phyloP scores from a whole-genome alignment of 2,113 vertebrate genomes.

The Trochalopteron elliotii region DNA sequence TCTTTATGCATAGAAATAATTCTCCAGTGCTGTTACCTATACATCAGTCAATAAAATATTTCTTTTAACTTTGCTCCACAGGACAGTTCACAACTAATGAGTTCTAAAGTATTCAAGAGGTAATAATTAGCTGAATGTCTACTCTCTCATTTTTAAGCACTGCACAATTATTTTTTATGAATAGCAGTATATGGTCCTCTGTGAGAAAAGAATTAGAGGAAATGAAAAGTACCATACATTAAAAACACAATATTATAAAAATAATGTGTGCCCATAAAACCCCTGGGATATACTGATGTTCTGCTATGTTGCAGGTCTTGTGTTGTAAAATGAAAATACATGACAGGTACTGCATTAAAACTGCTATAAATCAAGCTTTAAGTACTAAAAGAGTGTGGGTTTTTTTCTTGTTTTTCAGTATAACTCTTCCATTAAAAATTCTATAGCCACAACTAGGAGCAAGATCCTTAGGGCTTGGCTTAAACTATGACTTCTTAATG shows the following conservation, averaged over 20 bases:
- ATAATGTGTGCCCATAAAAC: neutral
- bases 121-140: neutral
- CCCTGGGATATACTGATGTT: neutral
- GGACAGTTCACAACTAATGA: neutral
- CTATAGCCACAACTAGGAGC: rapidly evolving
- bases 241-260: neutral
- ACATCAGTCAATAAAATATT: neutral
- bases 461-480: neutral
- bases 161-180: neutral
- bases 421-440: neutral
- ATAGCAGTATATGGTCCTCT: neutral
- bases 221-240: neutral
- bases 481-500: neutral
- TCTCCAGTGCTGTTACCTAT: neutral
- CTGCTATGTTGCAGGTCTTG: neutral
- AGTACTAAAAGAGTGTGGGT: neutral
- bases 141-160: neutral
- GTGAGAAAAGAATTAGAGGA: neutral
- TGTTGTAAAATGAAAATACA: neutral
- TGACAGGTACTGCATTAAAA: neutral
- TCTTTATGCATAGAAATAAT: neutral
- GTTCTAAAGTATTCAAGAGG: neutral
- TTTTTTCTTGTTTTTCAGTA: neutral
- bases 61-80: neutral
- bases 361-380: neutral